These are phyloP conservation scores for Gobionotothen gibberifrons DNA, from an alignment of 2,797 vertebrate genomes.

Conservation along the genomic window DNA sequence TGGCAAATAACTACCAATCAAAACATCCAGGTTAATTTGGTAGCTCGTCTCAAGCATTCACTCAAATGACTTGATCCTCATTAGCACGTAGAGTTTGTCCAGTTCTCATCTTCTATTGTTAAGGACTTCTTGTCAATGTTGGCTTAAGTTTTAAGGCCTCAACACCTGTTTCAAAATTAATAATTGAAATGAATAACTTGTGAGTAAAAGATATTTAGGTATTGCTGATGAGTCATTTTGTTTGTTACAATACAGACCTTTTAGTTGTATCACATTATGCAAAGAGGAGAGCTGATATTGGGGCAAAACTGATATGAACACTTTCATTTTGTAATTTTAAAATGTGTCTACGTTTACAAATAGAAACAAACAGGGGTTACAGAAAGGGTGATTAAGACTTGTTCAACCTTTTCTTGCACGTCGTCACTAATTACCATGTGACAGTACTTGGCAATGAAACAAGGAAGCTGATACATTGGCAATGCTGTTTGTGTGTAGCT, in stretches of 20 bases:
- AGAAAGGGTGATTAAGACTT: background rate
- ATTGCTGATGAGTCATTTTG: background rate
- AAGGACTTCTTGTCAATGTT: background rate
- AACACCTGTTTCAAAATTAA: background rate
- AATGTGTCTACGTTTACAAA: slow-evolving; percentile 3
- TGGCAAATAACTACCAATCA: slow-evolving; percentile 9
- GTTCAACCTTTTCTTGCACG: background rate
- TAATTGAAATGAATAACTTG: background rate
- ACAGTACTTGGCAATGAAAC: background rate
- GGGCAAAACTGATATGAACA: background rate
- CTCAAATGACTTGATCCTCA: background rate
- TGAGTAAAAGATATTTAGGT: background rate
- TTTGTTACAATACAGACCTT: background rate
- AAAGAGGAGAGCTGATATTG: background rate
- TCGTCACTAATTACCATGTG: background rate
- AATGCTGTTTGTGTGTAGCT: background rate
- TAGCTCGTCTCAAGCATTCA: background rate
- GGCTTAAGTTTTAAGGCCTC: background rate
- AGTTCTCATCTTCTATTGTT: background rate
- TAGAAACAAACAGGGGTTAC: background rate
- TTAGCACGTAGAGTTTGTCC: background rate
- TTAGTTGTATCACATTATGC: background rate
- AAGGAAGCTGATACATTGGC: background rate
- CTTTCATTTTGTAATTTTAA: background rate
- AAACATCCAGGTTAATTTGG: background rate